Evolutionary conservation across 2,113 vertebrate genomes (phyloP).

Genomic region (Gavialis gangeticus): DNA sequence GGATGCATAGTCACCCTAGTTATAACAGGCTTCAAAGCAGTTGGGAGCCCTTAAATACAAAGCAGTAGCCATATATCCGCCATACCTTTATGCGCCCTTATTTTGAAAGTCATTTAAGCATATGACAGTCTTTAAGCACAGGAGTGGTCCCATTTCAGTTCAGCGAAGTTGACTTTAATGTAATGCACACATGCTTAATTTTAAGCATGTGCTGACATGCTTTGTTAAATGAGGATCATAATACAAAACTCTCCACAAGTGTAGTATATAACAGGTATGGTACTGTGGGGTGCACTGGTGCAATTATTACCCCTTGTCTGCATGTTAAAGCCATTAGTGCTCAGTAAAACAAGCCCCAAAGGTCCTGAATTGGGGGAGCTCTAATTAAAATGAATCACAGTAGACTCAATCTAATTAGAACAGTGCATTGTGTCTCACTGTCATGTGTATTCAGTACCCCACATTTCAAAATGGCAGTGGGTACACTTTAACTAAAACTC

Average conservation of each 20-base stretch:
- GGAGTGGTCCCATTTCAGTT: background rate
- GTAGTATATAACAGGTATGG: background rate
- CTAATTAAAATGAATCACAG: too few relatives aligned
- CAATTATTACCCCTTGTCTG: background rate
- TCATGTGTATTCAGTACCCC: too few relatives aligned
- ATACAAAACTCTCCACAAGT: background rate
- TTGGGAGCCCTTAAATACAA: background rate
- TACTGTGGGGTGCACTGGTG: background rate
- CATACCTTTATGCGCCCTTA: background rate
- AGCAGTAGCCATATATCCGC: background rate
- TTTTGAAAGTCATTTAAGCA: background rate
- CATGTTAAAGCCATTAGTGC: background rate
- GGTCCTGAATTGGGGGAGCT: background rate
- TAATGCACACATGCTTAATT: background rate
- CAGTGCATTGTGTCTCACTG: too few relatives aligned
- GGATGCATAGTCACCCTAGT: too few relatives aligned
- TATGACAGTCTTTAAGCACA: background rate
- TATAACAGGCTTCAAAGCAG: background rate
- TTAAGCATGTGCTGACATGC: background rate
- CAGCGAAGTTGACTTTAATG: background rate
- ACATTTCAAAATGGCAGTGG: too few relatives aligned
- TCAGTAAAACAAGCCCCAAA: background rate
- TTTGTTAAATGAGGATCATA: background rate
- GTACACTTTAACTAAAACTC: too few relatives aligned
- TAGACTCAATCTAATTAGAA: too few relatives aligned